Evolutionary conservation across 2,113 vertebrate species (phyloP).

Genomic region (Paralichthys olivaceus): DNA sequence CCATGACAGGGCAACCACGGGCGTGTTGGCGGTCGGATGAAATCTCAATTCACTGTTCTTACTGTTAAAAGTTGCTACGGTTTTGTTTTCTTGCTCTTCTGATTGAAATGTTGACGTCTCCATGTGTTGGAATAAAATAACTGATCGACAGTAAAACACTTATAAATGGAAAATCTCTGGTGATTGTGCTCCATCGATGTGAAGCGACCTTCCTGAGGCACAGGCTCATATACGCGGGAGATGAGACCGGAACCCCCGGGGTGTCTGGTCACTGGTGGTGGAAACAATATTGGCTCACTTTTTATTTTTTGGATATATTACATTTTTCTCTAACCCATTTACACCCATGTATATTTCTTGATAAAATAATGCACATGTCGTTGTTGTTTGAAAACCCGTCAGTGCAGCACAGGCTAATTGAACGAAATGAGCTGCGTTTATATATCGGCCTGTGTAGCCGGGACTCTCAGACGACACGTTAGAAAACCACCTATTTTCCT

Average conservation of each 20-base stretch:
- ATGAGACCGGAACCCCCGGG: neutral
- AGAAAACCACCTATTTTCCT: neutral
- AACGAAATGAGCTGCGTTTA: no score
- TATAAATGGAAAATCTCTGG: neutral
- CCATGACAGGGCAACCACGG: slow-evolving; percentile 20
- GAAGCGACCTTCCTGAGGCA: neutral
- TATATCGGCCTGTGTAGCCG: no score
- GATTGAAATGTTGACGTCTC: neutral
- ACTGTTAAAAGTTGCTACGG: no score
- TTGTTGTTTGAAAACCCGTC: no score
- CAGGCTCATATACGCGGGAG: neutral
- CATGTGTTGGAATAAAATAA: no score
- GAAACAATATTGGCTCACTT: no score
- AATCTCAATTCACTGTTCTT: neutral
- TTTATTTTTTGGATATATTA: no score
- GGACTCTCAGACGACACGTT: no score
- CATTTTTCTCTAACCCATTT: neutral
- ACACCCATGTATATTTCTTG: no score
- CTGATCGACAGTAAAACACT: no score
- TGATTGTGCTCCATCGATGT: neutral
- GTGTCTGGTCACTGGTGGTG: neutral
- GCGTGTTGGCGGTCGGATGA: neutral
- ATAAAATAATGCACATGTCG: neutral
- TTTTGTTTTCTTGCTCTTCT: neutral
- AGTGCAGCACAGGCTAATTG: no score